These are phyloP conservation scores for Tympanuchus pallidicinctus DNA, from an alignment of 2,113 vertebrate genomes.

Conservation along the genomic window DNA sequence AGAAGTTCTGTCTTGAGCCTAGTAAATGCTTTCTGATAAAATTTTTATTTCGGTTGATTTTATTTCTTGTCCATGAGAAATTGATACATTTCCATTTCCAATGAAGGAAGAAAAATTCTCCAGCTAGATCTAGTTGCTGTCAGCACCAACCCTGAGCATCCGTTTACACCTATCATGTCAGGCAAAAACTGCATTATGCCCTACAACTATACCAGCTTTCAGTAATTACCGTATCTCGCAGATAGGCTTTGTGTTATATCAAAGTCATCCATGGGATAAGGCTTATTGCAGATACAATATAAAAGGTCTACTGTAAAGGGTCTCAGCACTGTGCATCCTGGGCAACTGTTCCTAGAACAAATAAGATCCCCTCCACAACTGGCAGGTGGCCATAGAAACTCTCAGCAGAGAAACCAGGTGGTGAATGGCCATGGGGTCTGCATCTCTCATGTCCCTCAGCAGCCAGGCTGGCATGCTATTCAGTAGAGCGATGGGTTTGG, in stretches of 20 bases:
- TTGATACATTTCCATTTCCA: not conserved
- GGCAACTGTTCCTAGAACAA: slow-evolving; percentile 6
- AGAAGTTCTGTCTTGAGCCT: not conserved
- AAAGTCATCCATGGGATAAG: not conserved
- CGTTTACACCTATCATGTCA: not conserved
- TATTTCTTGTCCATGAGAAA: not conserved
- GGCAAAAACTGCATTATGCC: not conserved
- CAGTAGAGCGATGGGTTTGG: not conserved
- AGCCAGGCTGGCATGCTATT: not conserved
- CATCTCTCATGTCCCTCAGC: not conserved
- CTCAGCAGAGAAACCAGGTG: not conserved
- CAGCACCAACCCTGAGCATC: not conserved
- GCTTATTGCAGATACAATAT: not conserved
- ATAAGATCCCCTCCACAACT: not conserved
- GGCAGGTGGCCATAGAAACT: not conserved
- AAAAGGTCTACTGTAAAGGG: not conserved
- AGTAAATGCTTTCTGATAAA: not conserved
- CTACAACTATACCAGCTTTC: not conserved
- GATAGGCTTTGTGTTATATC: not conserved
- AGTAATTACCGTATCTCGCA: not conserved
- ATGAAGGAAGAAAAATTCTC: not conserved
- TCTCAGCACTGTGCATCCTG: not conserved
- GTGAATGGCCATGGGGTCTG: not conserved
- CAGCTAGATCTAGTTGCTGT: not conserved
- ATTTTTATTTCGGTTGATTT: not conserved